Base-by-base conservation (phyloP, 2,888 invertebrate genomes). In the Steinernema scapterisci region DNA sequence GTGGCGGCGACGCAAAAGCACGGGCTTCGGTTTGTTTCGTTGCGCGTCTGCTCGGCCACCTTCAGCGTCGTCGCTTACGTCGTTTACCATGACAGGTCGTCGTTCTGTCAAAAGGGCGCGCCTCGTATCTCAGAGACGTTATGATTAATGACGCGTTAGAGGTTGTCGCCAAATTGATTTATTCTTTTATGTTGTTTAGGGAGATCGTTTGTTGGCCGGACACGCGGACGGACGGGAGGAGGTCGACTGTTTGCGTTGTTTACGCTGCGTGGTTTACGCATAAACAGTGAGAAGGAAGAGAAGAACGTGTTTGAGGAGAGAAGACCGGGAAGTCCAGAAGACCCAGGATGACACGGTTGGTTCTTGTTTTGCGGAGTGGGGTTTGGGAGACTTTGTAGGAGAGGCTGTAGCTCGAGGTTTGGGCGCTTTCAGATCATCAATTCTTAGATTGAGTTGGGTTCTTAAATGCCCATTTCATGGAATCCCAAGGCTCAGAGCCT, bases 91-190 rank as follows among this genome's bases (percentile, higher is more conserved):
- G n/a, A n/a, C n/a, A n/a, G n/a, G n/a, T n/a, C n/a, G n/a, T 38
- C 38, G 38, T 38, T 38, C 9, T 38, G 38, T 38, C 38, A 9
- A 38, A n/a, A n/a, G n/a, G n/a, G n/a, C n/a, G n/a, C n/a, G n/a
- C 16, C 63, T 63, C 63, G 48, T 27, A 31, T 63, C 27, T 25
- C 1, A 27, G 54, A 21, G 54, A 31, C 63, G 63, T 63, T 31
- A 63, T 63, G 63, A 63, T 63, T 63, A 63, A 63, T 63, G 63
- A 31, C 63, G 63, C 31, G 63, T 63, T 13, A 31, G 63, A 27
- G 63, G 31, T 63, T 63, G 31, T 63, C 63, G 31, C 31, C 63
- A 13, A 38, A 63, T 63, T 63, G 63, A 63, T 63, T 63, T 63
- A 63, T 63, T 31, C 63, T 38, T 38, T 9, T n/a, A n/a, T n/a